Evolutionary conservation across 2,888 invertebrate genomes (phyloP).

Genomic region (Dasysyrphus tricinctus): DNA sequence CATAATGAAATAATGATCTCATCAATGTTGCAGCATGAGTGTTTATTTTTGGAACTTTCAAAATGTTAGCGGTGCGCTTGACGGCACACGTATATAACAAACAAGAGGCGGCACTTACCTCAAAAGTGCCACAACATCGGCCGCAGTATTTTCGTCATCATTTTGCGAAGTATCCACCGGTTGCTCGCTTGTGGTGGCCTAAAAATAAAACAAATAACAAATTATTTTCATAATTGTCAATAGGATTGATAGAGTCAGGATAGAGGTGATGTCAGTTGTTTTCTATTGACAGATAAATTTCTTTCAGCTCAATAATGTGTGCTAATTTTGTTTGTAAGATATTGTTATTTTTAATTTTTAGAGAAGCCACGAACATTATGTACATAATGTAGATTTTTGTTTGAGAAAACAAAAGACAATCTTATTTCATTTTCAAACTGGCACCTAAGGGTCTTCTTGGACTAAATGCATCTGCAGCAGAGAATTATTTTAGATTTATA

Average conservation of each 20-base stretch:
- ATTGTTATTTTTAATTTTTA: too few relatives aligned
- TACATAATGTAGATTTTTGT: too few relatives aligned
- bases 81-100: background rate
- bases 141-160: constrained; percentile 60
- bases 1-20: constrained; percentile 49
- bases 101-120: constrained; percentile 64
- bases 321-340: background rate
- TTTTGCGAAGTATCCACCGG: constrained; percentile 57
- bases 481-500: too few relatives aligned
- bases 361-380: too few relatives aligned
- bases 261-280: background rate
- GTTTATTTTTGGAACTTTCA: constrained; percentile 63
- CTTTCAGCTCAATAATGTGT: background rate
- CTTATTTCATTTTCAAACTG: too few relatives aligned
- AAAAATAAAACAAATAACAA: constrained; percentile 38
- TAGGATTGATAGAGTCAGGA: background rate
- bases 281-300: background rate
- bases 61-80: background rate
- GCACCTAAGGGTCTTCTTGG: too few relatives aligned
- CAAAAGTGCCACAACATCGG: constrained; percentile 70
- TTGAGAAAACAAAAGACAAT: too few relatives aligned
- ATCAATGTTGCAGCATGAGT: constrained; percentile 34
- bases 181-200: constrained; percentile 46
- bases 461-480: too few relatives aligned
- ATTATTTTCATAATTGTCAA: constrained; percentile 4